Conservation (phyloP, 2,888 invertebrate species). For the Aricia artaxerxes region DNA sequence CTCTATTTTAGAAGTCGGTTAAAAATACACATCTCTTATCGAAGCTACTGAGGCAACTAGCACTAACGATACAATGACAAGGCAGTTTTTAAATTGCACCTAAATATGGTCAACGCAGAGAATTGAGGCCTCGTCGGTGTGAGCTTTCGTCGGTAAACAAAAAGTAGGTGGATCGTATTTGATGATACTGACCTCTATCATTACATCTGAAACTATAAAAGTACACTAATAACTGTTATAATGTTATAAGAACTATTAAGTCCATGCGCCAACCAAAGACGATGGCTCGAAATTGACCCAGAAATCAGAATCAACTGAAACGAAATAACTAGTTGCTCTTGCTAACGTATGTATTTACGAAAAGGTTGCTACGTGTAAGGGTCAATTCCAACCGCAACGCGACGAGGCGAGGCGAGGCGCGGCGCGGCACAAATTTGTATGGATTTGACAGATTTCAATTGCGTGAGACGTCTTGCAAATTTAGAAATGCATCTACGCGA, state of each 20-base stretch:
- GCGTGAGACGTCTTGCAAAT: too few species aligned
- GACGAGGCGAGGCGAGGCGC: too few species aligned
- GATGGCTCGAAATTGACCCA: background rate
- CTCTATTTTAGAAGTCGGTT: background rate
- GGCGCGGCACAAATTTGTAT: too few species aligned
- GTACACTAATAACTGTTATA: background rate
- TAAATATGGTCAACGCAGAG: conserved; percentile 15
- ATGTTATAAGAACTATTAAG: background rate
- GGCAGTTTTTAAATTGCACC: conserved; percentile 21
- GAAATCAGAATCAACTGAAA: background rate
- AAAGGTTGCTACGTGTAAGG: background rate
- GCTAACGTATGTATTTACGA: background rate
- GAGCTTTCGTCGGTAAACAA: conserved; percentile 21
- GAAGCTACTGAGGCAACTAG: background rate
- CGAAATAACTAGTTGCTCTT: too few species aligned
- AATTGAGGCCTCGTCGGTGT: background rate
- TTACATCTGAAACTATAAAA: background rate
- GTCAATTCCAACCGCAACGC: too few species aligned
- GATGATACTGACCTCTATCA: conserved; percentile 11
- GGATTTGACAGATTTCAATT: too few species aligned
- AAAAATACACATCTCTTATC: background rate
- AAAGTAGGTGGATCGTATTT: conserved; percentile 13
- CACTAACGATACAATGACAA: conserved; percentile 17
- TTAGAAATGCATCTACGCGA: too few species aligned
- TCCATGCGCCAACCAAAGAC: background rate